phyloP scores from a whole-genome alignment of 2,888 invertebrate species.

The Amitus sp. region DNA sequence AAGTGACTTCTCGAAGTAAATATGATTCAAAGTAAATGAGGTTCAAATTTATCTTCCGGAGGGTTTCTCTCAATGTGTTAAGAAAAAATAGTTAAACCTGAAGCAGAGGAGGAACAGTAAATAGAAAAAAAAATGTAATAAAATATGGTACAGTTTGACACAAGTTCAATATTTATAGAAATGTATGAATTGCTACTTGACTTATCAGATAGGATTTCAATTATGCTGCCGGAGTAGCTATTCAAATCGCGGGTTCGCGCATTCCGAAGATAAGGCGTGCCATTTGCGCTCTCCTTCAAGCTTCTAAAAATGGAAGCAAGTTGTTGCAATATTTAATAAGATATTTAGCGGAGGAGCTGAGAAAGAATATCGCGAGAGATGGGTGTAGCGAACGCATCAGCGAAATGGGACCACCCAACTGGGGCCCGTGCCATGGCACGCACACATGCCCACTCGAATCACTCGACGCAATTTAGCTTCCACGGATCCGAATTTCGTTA shows the following conservation, averaged over 20 bases:
- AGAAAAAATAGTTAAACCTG: too few relatives aligned
- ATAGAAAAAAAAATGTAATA: too few relatives aligned
- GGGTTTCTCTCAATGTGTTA: too few relatives aligned
- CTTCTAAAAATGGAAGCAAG: constrained; percentile 47
- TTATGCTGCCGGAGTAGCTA: constrained; percentile 30
- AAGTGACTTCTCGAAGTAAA: too few relatives aligned
- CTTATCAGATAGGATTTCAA: constrained; percentile 38
- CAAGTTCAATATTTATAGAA: not conserved
- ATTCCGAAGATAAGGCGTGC: constrained; percentile 44
- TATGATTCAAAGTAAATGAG: too few relatives aligned
- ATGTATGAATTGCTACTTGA: constrained; percentile 16
- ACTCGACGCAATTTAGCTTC: constrained; percentile 48
- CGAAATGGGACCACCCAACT: constrained; percentile 63
- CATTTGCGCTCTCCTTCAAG: constrained; percentile 35
- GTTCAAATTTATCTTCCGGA: too few relatives aligned
- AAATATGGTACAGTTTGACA: too few relatives aligned
- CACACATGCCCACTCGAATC: constrained; percentile 44
- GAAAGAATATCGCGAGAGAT: constrained; percentile 57
- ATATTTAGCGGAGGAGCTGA: constrained; percentile 56
- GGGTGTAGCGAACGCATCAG: constrained; percentile 62
- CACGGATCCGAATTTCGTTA: constrained; percentile 48
- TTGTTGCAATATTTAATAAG: constrained; percentile 61
- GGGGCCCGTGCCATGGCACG: constrained; percentile 56
- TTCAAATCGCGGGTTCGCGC: constrained; percentile 42
- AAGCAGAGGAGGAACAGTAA: too few relatives aligned